These are phyloP conservation scores for Rotaria macrura DNA, from an alignment of 2,888 invertebrate species.

Conservation along the genomic window DNA sequence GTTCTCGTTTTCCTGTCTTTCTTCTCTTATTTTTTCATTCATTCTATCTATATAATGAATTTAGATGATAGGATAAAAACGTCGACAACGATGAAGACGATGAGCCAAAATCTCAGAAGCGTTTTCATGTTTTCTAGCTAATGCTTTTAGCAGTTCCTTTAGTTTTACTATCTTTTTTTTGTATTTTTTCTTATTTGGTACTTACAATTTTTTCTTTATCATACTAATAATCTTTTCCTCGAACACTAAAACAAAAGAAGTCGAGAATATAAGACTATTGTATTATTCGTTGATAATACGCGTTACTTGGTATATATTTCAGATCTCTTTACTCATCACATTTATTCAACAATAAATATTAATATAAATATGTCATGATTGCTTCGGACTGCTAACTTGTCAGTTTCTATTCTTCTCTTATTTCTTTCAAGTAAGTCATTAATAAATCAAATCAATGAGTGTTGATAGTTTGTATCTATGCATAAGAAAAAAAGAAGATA, in stretches of 20 bases:
- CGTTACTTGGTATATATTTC: not conserved
- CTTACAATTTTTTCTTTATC: not conserved
- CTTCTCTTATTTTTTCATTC: not conserved
- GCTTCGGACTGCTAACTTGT: not conserved
- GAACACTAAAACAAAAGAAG: not conserved
- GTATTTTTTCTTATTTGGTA: not conserved
- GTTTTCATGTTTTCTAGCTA: not conserved
- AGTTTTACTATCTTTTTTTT: not conserved
- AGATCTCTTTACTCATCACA: not conserved
- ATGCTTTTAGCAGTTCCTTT: not conserved
- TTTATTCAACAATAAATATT: not conserved
- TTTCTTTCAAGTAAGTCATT: not conserved
- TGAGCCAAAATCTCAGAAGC: not conserved
- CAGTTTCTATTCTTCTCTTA: not conserved
- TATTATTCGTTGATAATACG: not conserved
- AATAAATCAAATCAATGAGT: not conserved
- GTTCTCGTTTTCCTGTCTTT: not conserved
- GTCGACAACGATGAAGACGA: not conserved
- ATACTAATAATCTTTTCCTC: not conserved
- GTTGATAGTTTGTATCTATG: not conserved
- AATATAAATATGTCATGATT: not conserved
- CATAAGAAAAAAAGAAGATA: not conserved
- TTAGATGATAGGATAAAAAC: constrained; percentile 3
- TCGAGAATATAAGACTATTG: no score
- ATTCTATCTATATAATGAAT: constrained; percentile 1